A percentile compares a stretch with the other conserved stretches of the same genome.
Conservation (phyloP, 2,888 invertebrate genomes). For the Ctena decussata region DNA sequence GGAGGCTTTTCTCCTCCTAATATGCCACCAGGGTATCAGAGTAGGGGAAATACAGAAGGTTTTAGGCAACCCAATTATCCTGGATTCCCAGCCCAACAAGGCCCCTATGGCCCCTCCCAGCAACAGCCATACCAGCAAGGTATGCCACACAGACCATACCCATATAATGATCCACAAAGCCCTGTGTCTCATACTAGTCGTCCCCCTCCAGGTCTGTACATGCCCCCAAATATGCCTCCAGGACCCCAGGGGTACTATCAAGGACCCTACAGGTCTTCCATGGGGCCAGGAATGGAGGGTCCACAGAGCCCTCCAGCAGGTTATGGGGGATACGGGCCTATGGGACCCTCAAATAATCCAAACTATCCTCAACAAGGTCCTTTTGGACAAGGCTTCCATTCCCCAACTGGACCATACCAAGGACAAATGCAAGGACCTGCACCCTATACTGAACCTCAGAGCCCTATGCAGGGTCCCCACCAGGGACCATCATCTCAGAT, state of each 20-base stretch:
- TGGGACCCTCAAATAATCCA: background rate
- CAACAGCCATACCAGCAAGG: constrained; percentile 16
- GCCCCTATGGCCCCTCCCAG: constrained; percentile 19
- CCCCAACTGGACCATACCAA: background rate
- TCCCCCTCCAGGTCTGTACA: constrained; percentile 32
- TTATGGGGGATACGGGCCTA: constrained; percentile 8
- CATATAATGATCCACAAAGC: constrained; percentile 14
- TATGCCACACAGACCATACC: constrained; percentile 14
- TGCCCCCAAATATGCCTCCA: constrained; percentile 42
- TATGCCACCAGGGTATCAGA: constrained; percentile 10
- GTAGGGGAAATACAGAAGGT: constrained; percentile 26
- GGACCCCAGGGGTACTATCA: constrained; percentile 40
- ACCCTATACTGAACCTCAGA: constrained; percentile 21
- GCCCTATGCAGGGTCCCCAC: constrained; percentile 32
- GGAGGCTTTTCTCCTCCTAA: constrained; percentile 34
- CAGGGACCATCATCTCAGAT: background rate
- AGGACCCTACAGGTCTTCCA: constrained; percentile 42
- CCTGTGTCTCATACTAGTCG: constrained; percentile 57
- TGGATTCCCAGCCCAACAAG: constrained; percentile 33
- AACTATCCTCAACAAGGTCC: constrained; percentile 42
- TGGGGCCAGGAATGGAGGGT: constrained; percentile 21
- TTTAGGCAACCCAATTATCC: constrained; percentile 2
- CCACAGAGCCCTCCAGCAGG: constrained; percentile 7
- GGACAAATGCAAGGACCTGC: constrained; percentile 35
- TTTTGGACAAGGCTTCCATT: constrained; percentile 10